Conservation (phyloP, 2,113 vertebrate genomes). For the Manacus vitellinus region DNA sequence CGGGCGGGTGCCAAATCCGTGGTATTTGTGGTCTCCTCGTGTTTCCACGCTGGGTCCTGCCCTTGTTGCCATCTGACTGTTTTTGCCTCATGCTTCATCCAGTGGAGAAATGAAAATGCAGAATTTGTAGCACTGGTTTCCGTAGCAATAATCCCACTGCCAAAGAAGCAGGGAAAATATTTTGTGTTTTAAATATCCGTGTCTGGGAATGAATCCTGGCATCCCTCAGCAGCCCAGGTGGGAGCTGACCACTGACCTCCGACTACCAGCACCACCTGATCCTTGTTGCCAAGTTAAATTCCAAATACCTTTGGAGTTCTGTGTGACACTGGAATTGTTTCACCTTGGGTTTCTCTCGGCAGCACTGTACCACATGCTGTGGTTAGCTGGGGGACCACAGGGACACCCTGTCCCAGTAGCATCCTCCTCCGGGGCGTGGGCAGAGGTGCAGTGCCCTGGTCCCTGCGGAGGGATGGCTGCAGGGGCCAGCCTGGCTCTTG, state of each 20-base stretch:
- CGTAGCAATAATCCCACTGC: not conserved
- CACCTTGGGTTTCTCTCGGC: not conserved
- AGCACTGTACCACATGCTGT: not conserved
- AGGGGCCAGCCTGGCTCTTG: not conserved
- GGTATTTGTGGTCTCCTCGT: not conserved
- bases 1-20: fast-evolving
- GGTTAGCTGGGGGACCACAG: not conserved
- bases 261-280: not conserved
- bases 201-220: not conserved
- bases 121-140: not conserved
- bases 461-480: not conserved
- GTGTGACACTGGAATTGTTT: fast-evolving
- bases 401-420: not conserved
- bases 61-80: not conserved
- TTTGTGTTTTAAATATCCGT: not conserved
- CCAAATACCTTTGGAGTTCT: not conserved
- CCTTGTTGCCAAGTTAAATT: not conserved
- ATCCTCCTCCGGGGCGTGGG: fast-evolving
- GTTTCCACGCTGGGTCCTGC: not conserved
- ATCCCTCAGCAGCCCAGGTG: not conserved
- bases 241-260: not conserved
- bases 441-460: no score
- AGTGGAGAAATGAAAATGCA: not conserved
- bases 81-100: not conserved
- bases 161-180: not conserved